Conservation (phyloP, 1,140 invertebrate genomes). For the Tetramorium simillimum region DNA sequence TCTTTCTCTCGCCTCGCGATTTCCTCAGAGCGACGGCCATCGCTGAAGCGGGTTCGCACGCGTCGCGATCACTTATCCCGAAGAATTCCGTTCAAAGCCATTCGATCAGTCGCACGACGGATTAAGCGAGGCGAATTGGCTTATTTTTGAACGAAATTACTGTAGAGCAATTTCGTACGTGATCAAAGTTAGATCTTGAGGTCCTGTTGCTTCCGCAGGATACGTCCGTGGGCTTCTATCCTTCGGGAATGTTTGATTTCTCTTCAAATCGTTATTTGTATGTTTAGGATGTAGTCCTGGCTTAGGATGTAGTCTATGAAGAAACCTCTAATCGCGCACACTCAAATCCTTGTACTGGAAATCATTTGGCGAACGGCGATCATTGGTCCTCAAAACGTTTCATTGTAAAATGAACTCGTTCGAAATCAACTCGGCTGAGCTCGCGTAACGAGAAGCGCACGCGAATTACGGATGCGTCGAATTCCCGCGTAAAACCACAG, state of each 20-base stretch:
- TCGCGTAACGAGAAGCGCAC: slow-evolving; percentile 28
- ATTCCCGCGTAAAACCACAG: slow-evolving; percentile 26
- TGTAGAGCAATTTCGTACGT: slow-evolving; percentile 1
- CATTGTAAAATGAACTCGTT: not conserved
- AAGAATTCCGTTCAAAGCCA: not conserved
- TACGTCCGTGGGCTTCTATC: not conserved
- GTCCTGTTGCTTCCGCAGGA: no score
- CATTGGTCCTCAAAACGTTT: not conserved
- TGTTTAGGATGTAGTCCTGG: not conserved
- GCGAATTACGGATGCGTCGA: slow-evolving; percentile 25
- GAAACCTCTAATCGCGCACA: not conserved
- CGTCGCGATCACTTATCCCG: slow-evolving; percentile 14
- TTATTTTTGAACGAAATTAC: slow-evolving; percentile 15
- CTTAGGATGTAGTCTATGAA: no score
- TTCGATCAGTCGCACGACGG: not conserved
- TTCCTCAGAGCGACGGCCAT: slow-evolving; percentile 33
- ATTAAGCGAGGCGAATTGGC: slow-evolving; percentile 26
- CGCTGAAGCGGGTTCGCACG: slow-evolving; percentile 16
- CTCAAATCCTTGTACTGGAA: not conserved
- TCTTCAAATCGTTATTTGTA: not conserved
- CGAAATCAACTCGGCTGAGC: slow-evolving; percentile 22
- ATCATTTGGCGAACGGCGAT: not conserved
- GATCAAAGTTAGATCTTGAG: not conserved
- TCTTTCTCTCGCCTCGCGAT: not conserved
- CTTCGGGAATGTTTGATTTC: not conserved